Evolutionary conservation across 2,113 vertebrate genomes (phyloP), one percentile per base, ranked within the genome.

Genomic region (Brachyhypopomus gauderio): DNA sequence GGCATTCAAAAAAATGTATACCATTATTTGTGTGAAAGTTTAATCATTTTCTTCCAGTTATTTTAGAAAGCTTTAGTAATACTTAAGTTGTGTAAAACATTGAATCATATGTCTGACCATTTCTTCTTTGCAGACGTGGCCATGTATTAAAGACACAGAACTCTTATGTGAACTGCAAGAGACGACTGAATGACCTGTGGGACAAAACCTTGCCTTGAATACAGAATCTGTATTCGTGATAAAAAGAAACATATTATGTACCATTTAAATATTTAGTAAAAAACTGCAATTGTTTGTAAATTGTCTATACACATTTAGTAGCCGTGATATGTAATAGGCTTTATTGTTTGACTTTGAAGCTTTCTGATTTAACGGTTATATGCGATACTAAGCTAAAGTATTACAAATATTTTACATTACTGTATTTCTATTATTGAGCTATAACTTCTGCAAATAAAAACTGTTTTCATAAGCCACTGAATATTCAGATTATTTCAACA

Each of bases 121-220:
- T 78, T 12, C 12, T 74, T 30, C 75, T 79, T 84, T 84, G 6
- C 82, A 84, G 78, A 80, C 11, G 5, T 63, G 70, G 48, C 27
- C 58, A 34, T 59, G 67, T 41, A 34, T 56, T 78, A 27, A 5
- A 55, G 22, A 17, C 59, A 73, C 25, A 20, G 41, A 52, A 11
- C 8, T 75, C 45, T 7, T 25, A 34, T 22, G 27, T 45, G 5
- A 41, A 74, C 60, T 70, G 73, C 41, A n/a, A 73, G 41, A 48
- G 14, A 5, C 66, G 11, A 48, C 20, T 48, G 74, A 38, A 75
- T 27, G 30, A 72, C 60, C 60, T 45, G 16, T 56, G 67, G 20
- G 0, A 23, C 7, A 36, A n/a, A 17, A 22, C 22, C 36, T 22
- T 30, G 2, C 7, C 69, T 22, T 52, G n/a, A n/a, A n/a, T n/a